phyloP scores from a whole-genome alignment of 2,888 invertebrate species.

The Thysanoteuthis rhombus region DNA sequence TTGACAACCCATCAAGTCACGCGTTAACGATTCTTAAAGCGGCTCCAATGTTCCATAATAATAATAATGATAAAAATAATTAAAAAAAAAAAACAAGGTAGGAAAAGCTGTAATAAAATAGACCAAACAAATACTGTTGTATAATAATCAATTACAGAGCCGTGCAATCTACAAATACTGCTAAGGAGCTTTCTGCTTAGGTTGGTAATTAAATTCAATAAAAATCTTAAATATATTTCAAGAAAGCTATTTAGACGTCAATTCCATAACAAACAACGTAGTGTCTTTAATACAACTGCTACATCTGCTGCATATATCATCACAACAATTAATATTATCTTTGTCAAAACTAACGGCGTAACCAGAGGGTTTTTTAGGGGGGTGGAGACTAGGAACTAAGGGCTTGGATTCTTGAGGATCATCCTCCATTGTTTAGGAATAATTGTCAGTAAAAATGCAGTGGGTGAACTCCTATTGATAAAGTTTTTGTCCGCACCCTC shows the following conservation, averaged over 20 bases:
- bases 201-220: background rate
- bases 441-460: too few species aligned
- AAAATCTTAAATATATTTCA: background rate
- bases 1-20: background rate
- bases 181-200: conserved; percentile 1
- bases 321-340: too few species aligned
- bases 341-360: too few species aligned
- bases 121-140: background rate
- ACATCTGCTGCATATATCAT: background rate
- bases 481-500: too few species aligned
- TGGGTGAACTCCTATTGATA: too few species aligned
- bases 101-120: background rate
- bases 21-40: background rate
- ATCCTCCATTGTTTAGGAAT: too few species aligned
- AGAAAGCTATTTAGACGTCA: background rate
- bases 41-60: background rate
- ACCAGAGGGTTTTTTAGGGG: too few species aligned
- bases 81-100: background rate
- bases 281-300: too few species aligned
- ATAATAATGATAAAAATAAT: too few species aligned
- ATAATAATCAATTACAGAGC: background rate
- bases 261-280: background rate
- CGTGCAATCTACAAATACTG: background rate
- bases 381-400: too few species aligned
- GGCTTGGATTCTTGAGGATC: too few species aligned